Evolutionary conservation across 2,797 vertebrate genomes (phyloP).

Genomic region (Labroides dimidiatus): DNA sequence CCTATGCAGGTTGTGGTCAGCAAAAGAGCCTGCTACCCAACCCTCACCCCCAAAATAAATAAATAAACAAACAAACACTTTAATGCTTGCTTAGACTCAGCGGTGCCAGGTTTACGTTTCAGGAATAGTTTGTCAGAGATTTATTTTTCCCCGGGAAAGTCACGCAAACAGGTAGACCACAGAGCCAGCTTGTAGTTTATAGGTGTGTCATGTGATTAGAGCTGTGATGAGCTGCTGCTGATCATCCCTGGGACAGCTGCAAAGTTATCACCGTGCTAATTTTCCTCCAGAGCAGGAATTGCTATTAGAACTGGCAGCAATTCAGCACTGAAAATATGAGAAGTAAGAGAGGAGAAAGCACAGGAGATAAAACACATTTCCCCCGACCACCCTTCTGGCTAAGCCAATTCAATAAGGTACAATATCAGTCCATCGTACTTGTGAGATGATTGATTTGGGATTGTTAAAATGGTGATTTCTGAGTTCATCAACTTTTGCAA

Average conservation of each 20-base stretch:
- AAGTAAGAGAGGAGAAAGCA: slow-evolving; percentile 11
- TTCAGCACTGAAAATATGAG: slow-evolving; percentile 22
- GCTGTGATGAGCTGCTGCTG: slow-evolving; percentile 30
- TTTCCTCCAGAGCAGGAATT: slow-evolving; percentile 22
- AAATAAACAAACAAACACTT: neutral
- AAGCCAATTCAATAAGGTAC: no score
- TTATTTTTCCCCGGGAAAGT: slow-evolving; percentile 18
- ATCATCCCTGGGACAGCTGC: slow-evolving; percentile 34
- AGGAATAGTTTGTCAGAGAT: slow-evolving; percentile 52
- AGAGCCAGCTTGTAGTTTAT: slow-evolving; percentile 6
- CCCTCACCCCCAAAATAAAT: slow-evolving; percentile 20
- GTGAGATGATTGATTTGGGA: neutral
- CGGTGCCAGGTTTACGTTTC: slow-evolving; percentile 50
- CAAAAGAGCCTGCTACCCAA: slow-evolving; percentile 52
- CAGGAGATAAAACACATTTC: slow-evolving; percentile 19
- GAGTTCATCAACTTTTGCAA: neutral
- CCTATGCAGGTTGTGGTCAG: slow-evolving; percentile 68
- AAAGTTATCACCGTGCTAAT: slow-evolving; percentile 34
- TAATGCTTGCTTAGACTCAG: slow-evolving; percentile 55
- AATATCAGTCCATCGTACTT: slow-evolving; percentile 3
- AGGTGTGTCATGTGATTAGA: slow-evolving; percentile 36
- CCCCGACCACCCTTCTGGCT: neutral
- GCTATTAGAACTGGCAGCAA: slow-evolving; percentile 29
- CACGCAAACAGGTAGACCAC: slow-evolving; percentile 23
- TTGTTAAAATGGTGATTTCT: slow-evolving; percentile 18